phyloP scores from a whole-genome alignment of 2,113 vertebrate species.

The Cercocebus atys region DNA sequence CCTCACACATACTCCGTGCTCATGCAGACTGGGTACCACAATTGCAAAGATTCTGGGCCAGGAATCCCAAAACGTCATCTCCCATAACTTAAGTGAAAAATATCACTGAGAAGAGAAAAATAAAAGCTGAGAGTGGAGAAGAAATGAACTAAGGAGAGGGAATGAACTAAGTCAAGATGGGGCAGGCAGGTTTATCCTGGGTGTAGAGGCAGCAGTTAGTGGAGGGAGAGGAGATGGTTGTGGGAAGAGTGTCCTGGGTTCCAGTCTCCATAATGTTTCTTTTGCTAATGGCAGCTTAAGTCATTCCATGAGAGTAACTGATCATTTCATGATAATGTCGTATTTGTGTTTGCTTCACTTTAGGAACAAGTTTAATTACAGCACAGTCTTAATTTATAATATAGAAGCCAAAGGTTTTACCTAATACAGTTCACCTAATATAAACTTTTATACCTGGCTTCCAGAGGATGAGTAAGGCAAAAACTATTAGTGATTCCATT shows the following conservation, averaged over 20 bases:
- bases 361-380: background rate
- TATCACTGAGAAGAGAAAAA: background rate
- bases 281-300: background rate
- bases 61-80: background rate
- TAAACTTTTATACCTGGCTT: background rate
- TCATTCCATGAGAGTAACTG: background rate
- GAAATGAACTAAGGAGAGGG: background rate
- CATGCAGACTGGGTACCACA: background rate
- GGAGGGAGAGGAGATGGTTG: fast-evolving
- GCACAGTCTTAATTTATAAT: background rate
- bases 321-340: fast-evolving
- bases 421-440: background rate
- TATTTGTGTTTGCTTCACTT: background rate
- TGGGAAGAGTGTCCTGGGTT: background rate
- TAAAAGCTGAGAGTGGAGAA: background rate
- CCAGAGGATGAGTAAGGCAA: background rate
- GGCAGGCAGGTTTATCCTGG: fast-evolving
- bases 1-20: background rate
- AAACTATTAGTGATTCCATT: background rate
- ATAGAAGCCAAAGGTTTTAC: background rate
- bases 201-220: background rate
- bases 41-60: background rate
- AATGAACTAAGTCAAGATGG: background rate
- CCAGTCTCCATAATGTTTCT: background rate
- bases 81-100: background rate